These are phyloP conservation scores for Hapalemur alaotrensis DNA, from an alignment of 2,797 vertebrate genomes.

Conservation along the genomic window DNA sequence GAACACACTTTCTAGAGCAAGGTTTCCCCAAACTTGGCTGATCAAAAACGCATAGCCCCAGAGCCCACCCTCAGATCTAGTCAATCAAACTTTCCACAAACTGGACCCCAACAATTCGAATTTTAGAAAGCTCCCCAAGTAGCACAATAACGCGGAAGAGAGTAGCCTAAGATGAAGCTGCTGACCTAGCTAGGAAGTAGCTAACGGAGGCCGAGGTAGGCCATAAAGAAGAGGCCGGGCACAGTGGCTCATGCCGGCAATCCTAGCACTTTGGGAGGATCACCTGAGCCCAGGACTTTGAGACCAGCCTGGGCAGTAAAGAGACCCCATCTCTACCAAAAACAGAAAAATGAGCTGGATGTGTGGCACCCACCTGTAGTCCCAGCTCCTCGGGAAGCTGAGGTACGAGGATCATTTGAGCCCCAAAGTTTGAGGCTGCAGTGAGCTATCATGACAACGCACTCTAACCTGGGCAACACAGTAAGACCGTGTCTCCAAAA, in stretches of 20 bases:
- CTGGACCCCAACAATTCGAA: background rate
- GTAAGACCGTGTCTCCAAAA: background rate
- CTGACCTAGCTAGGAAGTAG: background rate
- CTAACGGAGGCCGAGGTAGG: background rate
- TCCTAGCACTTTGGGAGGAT: background rate
- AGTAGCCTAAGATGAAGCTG: background rate
- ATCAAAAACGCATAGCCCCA: background rate
- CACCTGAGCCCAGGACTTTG: background rate
- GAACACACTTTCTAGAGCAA: background rate
- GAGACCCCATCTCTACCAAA: background rate
- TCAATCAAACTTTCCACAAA: background rate
- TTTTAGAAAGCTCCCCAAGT: background rate
- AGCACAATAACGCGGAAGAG: fast-evolving
- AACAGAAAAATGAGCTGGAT: background rate
- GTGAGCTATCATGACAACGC: background rate
- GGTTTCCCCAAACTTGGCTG: background rate
- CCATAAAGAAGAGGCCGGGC: background rate
- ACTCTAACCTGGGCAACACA: background rate
- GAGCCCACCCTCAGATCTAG: background rate
- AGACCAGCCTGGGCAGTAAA: background rate
- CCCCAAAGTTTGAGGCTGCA: background rate
- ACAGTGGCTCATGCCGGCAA: background rate
- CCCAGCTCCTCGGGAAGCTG: background rate
- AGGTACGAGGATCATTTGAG: background rate
- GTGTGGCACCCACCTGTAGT: too few relatives aligned